phyloP scores from a whole-genome alignment of 1,140 invertebrate species.

The Neoseiulus cucumeris region DNA sequence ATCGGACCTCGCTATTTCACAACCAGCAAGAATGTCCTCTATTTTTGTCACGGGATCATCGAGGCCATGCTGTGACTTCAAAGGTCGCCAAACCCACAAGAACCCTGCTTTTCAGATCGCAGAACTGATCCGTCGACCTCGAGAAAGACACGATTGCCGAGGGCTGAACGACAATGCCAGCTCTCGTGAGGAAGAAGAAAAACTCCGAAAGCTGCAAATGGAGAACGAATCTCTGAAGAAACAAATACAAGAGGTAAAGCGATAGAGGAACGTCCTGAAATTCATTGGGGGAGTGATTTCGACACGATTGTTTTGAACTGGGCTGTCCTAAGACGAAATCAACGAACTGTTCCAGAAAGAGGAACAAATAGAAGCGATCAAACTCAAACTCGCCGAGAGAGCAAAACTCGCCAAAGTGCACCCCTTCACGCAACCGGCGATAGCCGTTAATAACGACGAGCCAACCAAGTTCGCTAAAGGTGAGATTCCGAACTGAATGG shows the following conservation, averaged over 20 bases:
- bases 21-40: no score
- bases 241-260: conserved; percentile 63
- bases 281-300: no score
- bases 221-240: conserved; percentile 92
- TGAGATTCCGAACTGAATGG: background rate
- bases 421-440: background rate
- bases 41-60: no score
- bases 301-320: no score
- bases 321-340: background rate
- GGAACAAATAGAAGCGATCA: conserved; percentile 20
- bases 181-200: conserved; percentile 71
- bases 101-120: no score
- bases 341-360: conserved; percentile 17
- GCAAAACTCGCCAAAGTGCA: conserved; percentile 10
- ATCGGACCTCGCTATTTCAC: no score
- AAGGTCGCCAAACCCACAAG: no score
- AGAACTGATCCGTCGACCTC: conserved; percentile 24
- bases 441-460: background rate
- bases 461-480: background rate
- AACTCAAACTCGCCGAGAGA: conserved; percentile 15
- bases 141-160: conserved; percentile 27
- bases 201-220: conserved; percentile 69
- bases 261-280: no score
- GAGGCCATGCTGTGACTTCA: no score
- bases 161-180: conserved; percentile 22